A percentile compares a stretch with the other conserved stretches of the same genome.
phyloP scores from a whole-genome alignment of 2,888 invertebrate genomes.

The Tolmerus cingulatus region DNA sequence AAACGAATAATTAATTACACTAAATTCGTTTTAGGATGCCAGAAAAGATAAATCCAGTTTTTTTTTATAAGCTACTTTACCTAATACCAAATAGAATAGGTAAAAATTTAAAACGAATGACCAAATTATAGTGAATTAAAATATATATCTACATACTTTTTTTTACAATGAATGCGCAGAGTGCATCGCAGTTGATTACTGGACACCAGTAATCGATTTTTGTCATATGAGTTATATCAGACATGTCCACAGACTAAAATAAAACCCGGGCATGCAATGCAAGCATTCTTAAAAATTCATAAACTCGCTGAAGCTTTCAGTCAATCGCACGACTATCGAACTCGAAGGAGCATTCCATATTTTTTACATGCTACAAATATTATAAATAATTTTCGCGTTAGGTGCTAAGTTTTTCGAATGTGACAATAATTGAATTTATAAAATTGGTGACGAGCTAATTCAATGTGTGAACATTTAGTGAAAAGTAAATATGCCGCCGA shows the following conservation, averaged over 20 bases:
- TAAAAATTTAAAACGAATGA: neutral
- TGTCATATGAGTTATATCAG: conserved; percentile 4
- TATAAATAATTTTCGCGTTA: neutral
- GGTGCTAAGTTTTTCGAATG: neutral
- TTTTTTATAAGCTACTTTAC: neutral
- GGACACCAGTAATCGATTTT: conserved; percentile 35
- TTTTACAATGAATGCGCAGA: neutral
- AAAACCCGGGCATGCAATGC: conserved; percentile 51
- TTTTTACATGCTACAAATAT: neutral
- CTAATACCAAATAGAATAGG: neutral
- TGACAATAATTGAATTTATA: neutral
- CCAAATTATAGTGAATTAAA: neutral
- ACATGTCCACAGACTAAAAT: neutral
- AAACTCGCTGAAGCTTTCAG: conserved; percentile 37
- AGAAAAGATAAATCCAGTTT: neutral
- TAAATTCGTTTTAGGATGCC: neutral
- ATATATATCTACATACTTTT: neutral
- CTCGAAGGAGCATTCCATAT: neutral
- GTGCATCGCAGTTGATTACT: neutral
- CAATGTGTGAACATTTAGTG: neutral
- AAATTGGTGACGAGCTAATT: neutral
- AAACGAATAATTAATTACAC: neutral
- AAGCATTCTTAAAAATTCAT: conserved; percentile 53
- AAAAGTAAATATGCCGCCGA: conserved; percentile 58
- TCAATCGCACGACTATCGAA: neutral